Conservation (phyloP, 2,888 invertebrate genomes). For the Timema cristinae region DNA sequence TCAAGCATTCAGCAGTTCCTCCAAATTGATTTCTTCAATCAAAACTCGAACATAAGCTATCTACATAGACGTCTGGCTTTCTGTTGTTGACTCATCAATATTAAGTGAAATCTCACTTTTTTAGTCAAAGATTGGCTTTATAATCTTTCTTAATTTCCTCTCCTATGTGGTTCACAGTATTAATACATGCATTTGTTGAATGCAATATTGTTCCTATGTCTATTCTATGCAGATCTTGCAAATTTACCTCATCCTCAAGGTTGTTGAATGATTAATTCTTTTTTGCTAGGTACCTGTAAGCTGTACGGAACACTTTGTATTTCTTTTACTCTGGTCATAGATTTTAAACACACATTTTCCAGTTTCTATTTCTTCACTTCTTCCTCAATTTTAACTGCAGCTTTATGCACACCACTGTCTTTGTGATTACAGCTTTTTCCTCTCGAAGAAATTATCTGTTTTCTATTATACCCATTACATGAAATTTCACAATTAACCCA, state of each 20-base stretch:
- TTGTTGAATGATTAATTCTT: not conserved
- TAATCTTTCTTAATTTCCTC: not conserved
- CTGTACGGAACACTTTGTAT: not conserved
- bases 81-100: not conserved
- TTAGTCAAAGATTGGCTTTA: not conserved
- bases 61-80: not conserved
- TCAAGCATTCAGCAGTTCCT: not conserved
- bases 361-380: not conserved
- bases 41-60: slow-evolving; percentile 1
- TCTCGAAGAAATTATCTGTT: no score
- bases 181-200: slow-evolving; percentile 6
- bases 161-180: not conserved
- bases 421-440: no score
- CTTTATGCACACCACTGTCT: not conserved
- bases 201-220: not conserved
- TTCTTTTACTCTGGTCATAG: not conserved
- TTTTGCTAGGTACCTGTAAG: not conserved
- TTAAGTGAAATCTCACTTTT: not conserved
- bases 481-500: no score
- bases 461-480: no score
- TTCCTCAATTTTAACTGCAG: slow-evolving; percentile 3
- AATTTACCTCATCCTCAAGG: not conserved
- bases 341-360: not conserved
- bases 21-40: not conserved
- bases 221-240: not conserved